Evolutionary conservation across 2,888 invertebrate genomes (phyloP).

Genomic region (Chirona hameri): DNA sequence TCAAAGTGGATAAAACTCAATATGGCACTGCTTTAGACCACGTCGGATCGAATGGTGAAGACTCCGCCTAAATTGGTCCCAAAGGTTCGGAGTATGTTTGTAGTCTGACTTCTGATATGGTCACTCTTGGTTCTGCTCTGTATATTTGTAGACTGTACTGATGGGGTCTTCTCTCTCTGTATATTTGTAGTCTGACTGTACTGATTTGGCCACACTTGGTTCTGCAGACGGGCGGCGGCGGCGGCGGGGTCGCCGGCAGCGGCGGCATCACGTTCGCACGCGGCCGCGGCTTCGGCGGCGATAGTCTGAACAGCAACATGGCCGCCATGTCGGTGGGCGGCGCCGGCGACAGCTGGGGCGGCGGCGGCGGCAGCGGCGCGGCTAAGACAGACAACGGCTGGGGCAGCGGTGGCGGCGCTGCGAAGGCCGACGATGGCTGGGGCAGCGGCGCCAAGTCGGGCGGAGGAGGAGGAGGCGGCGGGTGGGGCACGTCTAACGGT

Average conservation of each 20-base stretch:
- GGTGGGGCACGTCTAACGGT: not conserved
- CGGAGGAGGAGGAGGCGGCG: not conserved
- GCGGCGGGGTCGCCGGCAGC: not conserved
- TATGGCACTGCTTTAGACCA: too few relatives aligned
- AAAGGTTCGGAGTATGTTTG: too few relatives aligned
- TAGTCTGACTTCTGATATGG: too few relatives aligned
- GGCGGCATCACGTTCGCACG: constrained; percentile 4
- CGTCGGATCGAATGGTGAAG: too few relatives aligned
- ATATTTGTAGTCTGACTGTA: too few relatives aligned
- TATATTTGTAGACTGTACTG: too few relatives aligned
- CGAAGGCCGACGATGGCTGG: not conserved
- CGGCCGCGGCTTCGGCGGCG: not conserved
- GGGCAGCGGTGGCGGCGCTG: not conserved
- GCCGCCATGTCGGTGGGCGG: not conserved
- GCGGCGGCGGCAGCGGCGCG: not conserved
- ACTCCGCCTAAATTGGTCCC: too few relatives aligned
- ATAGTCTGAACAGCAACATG: not conserved
- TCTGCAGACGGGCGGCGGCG: not conserved
- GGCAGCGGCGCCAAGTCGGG: not conserved
- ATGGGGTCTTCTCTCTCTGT: too few relatives aligned
- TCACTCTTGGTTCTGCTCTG: too few relatives aligned
- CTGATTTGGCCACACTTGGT: too few relatives aligned
- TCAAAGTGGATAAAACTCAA: too few relatives aligned
- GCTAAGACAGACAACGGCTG: not conserved
- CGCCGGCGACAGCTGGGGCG: not conserved